These are phyloP conservation scores for Xestoiulus laeticollis DNA, from an alignment of 2,888 invertebrate species.

Conservation along the genomic window DNA sequence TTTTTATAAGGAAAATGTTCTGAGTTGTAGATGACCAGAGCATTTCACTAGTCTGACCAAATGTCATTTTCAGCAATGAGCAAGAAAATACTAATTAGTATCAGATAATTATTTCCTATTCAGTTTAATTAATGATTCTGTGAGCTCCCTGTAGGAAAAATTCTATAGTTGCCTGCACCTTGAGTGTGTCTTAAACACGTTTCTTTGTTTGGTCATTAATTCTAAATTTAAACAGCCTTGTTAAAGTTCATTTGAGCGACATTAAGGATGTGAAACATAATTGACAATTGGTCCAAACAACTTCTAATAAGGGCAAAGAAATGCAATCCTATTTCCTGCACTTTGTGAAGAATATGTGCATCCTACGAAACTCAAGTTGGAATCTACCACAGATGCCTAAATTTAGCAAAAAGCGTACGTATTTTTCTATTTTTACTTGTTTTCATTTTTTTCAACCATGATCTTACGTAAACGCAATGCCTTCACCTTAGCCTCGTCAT, in stretches of 20 bases:
- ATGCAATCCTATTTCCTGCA: not conserved
- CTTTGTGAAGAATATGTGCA: not conserved
- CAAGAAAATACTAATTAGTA: too few species aligned
- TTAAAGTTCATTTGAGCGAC: not conserved
- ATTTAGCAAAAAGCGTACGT: slow-evolving; percentile 23
- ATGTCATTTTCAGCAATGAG: too few species aligned
- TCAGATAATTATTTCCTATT: not conserved
- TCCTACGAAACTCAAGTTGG: not conserved
- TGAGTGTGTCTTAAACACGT: not conserved
- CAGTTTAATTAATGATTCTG: not conserved
- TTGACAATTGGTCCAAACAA: not conserved
- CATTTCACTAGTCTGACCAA: too few species aligned
- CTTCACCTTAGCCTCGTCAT: slow-evolving; percentile 15
- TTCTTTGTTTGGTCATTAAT: not conserved
- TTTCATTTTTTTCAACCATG: not conserved
- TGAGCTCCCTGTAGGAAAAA: not conserved
- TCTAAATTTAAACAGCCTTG: not conserved
- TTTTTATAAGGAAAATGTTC: too few species aligned
- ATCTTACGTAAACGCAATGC: slow-evolving; percentile 28
- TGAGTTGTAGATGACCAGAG: too few species aligned
- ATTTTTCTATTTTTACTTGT: not conserved
- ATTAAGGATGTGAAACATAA: not conserved
- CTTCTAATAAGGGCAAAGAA: slow-evolving; percentile 9
- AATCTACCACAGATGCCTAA: slow-evolving; percentile 20
- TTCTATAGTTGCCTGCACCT: not conserved